A percentile compares a stretch with the other conserved stretches of the same genome.
Evolutionary conservation across 2,113 vertebrate species (phyloP).

Genomic region (Illadopsis cleaveri): DNA sequence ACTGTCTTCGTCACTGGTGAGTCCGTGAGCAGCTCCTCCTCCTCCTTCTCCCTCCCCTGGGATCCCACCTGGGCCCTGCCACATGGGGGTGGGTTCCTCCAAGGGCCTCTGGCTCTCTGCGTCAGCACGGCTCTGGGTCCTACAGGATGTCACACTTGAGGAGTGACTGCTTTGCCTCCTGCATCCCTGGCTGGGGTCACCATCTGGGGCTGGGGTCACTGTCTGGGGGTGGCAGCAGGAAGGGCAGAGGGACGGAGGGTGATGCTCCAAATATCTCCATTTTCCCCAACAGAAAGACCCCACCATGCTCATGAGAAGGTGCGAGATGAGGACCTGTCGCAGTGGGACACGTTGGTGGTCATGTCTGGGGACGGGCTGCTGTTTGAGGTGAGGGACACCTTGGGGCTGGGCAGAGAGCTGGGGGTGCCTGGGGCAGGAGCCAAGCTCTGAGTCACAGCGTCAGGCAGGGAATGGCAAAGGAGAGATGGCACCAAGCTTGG

Average conservation of each 20-base stretch:
- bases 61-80: neutral
- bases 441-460: rapidly evolving
- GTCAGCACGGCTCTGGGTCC: neutral
- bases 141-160: rapidly evolving
- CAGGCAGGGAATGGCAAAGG: neutral
- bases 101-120: rapidly evolving
- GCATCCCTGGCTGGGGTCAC: neutral
- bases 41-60: neutral
- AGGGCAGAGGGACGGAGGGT: neutral
- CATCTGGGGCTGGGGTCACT: neutral
- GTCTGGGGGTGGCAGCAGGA: neutral
- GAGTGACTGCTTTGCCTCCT: neutral
- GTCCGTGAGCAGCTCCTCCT: neutral
- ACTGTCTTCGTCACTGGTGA: slow-evolving; percentile 41
- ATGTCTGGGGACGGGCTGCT: slow-evolving; percentile 47
- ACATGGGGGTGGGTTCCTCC: rapidly evolving
- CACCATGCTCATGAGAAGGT: slow-evolving; percentile 28
- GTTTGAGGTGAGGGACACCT: neutral
- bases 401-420: neutral
- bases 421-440: neutral
- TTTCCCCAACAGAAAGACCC: neutral
- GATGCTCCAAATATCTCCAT: rapidly evolving
- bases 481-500: neutral
- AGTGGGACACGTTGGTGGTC: slow-evolving; percentile 54
- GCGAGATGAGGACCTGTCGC: slow-evolving; percentile 49